phyloP scores from a whole-genome alignment of 2,888 invertebrate genomes.

The Tribolium freemani region DNA sequence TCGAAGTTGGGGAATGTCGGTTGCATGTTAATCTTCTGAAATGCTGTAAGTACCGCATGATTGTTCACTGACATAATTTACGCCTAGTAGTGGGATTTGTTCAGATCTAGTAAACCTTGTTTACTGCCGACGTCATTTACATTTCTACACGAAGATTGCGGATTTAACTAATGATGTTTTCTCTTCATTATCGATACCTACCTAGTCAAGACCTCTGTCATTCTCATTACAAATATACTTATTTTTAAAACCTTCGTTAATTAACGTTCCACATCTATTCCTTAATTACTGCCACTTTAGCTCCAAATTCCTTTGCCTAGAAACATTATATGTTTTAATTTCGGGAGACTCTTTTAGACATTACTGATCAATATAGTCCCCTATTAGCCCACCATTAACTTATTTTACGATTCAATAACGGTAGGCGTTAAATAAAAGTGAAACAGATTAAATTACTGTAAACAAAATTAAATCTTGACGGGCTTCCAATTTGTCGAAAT shows the following conservation, averaged over 20 bases:
- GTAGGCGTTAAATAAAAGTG: slow-evolving; percentile 31
- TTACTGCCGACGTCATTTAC: slow-evolving; percentile 62
- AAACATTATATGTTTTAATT: slow-evolving; percentile 27
- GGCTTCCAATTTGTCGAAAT: slow-evolving; percentile 19
- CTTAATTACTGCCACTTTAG: background rate
- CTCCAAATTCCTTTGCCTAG: background rate
- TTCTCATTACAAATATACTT: background rate
- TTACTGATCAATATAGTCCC: slow-evolving; percentile 27
- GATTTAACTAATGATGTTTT: slow-evolving; percentile 58
- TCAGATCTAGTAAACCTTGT: slow-evolving; percentile 62
- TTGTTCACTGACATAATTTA: slow-evolving; percentile 68
- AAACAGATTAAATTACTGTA: slow-evolving; percentile 44
- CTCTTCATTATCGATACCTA: slow-evolving; percentile 47
- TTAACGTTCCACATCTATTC: slow-evolving; percentile 17
- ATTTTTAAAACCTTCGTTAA: slow-evolving; percentile 15
- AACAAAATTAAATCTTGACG: slow-evolving; percentile 43
- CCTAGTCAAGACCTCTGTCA: slow-evolving; percentile 35
- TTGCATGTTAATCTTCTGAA: slow-evolving; percentile 65
- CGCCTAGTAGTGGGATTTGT: slow-evolving; percentile 66
- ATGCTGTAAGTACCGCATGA: slow-evolving; percentile 67
- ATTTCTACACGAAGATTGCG: slow-evolving; percentile 58
- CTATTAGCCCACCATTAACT: slow-evolving; percentile 32
- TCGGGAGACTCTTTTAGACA: background rate
- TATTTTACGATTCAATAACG: slow-evolving; percentile 45
- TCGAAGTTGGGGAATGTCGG: slow-evolving; percentile 61